These are phyloP conservation scores for Agrypnia vestita DNA, from an alignment of 1,140 invertebrate genomes.

Conservation along the genomic window DNA sequence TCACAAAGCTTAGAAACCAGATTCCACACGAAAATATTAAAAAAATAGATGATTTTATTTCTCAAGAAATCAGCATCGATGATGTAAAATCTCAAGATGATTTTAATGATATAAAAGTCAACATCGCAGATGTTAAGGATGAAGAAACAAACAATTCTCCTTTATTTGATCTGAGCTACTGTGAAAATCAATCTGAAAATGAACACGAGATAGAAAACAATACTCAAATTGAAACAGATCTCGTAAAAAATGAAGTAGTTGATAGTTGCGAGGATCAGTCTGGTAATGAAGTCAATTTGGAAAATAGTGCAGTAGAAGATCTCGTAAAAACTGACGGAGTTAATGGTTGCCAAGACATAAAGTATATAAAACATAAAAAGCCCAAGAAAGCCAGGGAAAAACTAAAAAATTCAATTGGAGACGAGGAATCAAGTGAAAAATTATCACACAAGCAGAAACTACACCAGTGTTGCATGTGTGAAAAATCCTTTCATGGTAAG, in stretches of 20 bases:
- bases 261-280: background rate
- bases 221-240: background rate
- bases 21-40: background rate
- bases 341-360: background rate
- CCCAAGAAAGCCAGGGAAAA: background rate
- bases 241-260: background rate
- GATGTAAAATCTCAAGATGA: background rate
- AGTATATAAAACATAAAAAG: background rate
- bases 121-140: background rate
- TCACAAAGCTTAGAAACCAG: constrained; percentile 51
- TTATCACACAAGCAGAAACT: background rate
- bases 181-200: background rate
- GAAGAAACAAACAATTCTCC: background rate
- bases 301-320: background rate
- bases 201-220: background rate
- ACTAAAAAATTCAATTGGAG: constrained; percentile 6
- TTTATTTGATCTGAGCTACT: background rate
- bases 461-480: constrained; percentile 38
- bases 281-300: too few species aligned
- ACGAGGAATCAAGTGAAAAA: background rate
- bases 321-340: background rate
- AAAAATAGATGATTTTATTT: background rate
- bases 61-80: background rate
- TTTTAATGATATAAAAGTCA: background rate
- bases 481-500: constrained; percentile 39